Percentiles rank a stretch among this genome's conserved stretches.
phyloP scores from a whole-genome alignment of 2,113 vertebrate genomes.

The Willisornis vidua region DNA sequence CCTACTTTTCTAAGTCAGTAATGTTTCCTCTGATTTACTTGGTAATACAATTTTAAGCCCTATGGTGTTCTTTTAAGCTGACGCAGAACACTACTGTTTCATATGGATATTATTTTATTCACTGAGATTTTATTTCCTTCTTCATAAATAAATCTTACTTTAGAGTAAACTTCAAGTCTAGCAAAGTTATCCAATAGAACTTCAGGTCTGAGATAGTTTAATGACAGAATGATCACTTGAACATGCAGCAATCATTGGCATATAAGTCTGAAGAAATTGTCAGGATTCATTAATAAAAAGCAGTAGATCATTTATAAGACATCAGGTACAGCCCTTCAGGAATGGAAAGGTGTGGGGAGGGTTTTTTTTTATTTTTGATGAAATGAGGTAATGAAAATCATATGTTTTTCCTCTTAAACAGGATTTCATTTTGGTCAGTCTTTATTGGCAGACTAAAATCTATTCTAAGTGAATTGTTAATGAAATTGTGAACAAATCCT shows the following conservation, averaged over 20 bases:
- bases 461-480: background rate
- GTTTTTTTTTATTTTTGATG: background rate
- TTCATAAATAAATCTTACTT: background rate
- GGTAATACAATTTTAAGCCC: background rate
- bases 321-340: background rate
- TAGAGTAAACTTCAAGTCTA: background rate
- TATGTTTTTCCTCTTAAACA: background rate
- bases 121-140: background rate
- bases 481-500: background rate
- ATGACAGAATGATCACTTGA: background rate
- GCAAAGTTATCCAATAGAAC: background rate
- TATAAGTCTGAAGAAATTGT: background rate
- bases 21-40: background rate
- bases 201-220: background rate
- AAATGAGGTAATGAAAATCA: background rate
- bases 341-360: background rate
- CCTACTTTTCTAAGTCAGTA: background rate
- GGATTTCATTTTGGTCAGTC: background rate
- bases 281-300: background rate
- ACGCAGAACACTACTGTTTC: background rate
- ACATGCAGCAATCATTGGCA: background rate
- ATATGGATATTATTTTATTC: background rate
- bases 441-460: background rate
- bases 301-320: background rate
- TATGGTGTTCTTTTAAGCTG: background rate